Percentiles rank a stretch among this genome's conserved stretches.
Conservation (phyloP, 2,113 vertebrate genomes). For the Nothocercus nigrocapillus region DNA sequence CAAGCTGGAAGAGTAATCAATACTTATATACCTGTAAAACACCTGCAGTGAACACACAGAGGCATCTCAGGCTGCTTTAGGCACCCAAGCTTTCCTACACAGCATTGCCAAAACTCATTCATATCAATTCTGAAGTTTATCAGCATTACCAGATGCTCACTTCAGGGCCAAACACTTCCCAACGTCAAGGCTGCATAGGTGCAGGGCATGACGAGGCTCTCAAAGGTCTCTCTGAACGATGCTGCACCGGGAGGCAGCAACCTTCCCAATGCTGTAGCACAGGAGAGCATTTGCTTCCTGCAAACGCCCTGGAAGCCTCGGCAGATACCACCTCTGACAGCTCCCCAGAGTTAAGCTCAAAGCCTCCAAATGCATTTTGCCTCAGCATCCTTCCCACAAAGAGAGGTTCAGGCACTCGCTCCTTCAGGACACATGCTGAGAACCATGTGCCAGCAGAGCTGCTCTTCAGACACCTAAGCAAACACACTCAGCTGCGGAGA, state of each 20-base stretch:
- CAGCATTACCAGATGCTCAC: background rate
- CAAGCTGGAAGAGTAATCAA: background rate
- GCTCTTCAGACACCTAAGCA: background rate
- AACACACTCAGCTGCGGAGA: background rate
- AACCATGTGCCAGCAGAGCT: background rate
- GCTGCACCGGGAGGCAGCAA: background rate
- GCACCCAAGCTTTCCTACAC: rapidly evolving
- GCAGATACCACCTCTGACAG: background rate
- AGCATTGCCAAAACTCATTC: background rate
- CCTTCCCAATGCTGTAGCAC: rapidly evolving
- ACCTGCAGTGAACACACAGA: rapidly evolving
- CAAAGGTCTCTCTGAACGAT: background rate
- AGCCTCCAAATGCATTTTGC: background rate
- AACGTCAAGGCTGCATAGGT: background rate
- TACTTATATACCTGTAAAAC: background rate
- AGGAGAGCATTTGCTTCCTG: background rate
- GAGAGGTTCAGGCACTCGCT: background rate
- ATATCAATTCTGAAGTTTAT: rapidly evolving
- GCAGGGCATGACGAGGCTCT: background rate
- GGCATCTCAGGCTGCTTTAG: background rate
- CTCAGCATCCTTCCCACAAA: background rate
- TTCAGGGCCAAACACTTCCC: background rate
- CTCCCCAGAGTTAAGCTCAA: background rate
- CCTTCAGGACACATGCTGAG: background rate
- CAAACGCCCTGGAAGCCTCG: background rate